A percentile compares a stretch with the other conserved stretches of the same genome.
Conservation (phyloP, 2,113 vertebrate genomes). For the Philantomba maxwellii region DNA sequence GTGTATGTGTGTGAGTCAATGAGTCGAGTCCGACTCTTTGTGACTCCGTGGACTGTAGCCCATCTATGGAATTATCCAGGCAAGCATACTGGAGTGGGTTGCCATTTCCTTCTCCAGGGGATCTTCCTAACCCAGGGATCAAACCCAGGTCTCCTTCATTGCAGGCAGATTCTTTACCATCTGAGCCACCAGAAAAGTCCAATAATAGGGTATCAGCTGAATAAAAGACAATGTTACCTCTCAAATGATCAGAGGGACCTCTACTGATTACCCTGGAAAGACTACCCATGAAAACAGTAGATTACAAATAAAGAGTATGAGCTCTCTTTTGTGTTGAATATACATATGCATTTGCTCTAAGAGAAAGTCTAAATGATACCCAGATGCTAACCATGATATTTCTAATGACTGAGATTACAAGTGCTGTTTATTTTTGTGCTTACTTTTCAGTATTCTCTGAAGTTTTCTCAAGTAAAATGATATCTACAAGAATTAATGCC, state of each 20-base stretch:
- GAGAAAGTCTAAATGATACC: background rate
- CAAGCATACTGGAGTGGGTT: background rate
- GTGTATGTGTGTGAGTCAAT: background rate
- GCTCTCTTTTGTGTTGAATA: background rate
- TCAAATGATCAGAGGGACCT: background rate
- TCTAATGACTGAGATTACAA: constrained; percentile 23
- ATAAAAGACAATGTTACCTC: constrained; percentile 26
- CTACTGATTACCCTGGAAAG: constrained; percentile 9
- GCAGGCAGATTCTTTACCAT: background rate
- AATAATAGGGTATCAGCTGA: background rate
- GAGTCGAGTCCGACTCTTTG: background rate
- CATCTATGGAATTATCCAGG: background rate
- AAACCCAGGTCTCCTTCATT: background rate
- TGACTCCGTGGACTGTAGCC: background rate
- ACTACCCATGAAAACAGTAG: background rate
- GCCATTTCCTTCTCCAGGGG: background rate
- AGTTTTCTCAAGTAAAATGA: constrained; percentile 24
- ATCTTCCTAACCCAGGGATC: background rate
- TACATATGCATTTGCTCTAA: background rate
- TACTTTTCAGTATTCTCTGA: constrained; percentile 25
- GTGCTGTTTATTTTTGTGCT: constrained; percentile 4
- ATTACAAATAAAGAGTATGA: background rate
- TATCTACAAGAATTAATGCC: background rate
- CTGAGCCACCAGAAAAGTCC: background rate
- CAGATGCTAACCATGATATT: background rate